Percentiles rank a stretch among this genome's conserved stretches.
These are phyloP conservation scores for Trachurus trachurus DNA, from an alignment of 2,797 vertebrate genomes.

Conservation along the genomic window DNA sequence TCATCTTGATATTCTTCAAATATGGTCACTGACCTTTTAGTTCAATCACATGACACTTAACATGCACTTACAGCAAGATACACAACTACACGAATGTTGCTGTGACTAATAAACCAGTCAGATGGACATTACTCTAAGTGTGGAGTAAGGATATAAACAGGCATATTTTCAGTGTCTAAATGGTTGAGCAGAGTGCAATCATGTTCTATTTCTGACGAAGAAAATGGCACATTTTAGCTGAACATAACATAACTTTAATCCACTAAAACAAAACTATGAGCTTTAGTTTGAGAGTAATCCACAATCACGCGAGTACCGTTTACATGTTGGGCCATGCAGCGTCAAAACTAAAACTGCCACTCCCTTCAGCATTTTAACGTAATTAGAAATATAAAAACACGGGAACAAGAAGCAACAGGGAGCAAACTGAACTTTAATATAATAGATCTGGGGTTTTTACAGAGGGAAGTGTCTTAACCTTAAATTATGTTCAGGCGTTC, in stretches of 20 bases:
- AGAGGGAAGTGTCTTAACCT: constrained; percentile 6
- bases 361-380: constrained; percentile 1
- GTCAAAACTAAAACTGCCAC: constrained; percentile 11
- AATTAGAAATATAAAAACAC: constrained; percentile 17
- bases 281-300: constrained; percentile 6
- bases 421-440: not conserved
- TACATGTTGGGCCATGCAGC: not conserved
- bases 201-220: constrained; percentile 15
- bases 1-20: constrained; percentile 35
- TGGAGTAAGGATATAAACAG: not conserved
- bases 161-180: constrained; percentile 7
- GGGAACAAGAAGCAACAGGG: constrained; percentile 26
- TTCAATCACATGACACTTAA: constrained; percentile 9
- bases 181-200: not conserved
- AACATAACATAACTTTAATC: constrained; percentile 21
- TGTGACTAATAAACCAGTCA: not conserved
- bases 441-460: constrained; percentile 6
- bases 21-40: constrained; percentile 17
- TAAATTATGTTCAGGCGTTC: constrained; percentile 1
- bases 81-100: not conserved
- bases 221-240: not conserved
- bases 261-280: not conserved
- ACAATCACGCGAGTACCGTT: constrained; percentile 20
- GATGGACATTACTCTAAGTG: not conserved
- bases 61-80: not conserved